Evolutionary conservation across 2,888 invertebrate species (phyloP).

Genomic region (Ectemnius lituratus): DNA sequence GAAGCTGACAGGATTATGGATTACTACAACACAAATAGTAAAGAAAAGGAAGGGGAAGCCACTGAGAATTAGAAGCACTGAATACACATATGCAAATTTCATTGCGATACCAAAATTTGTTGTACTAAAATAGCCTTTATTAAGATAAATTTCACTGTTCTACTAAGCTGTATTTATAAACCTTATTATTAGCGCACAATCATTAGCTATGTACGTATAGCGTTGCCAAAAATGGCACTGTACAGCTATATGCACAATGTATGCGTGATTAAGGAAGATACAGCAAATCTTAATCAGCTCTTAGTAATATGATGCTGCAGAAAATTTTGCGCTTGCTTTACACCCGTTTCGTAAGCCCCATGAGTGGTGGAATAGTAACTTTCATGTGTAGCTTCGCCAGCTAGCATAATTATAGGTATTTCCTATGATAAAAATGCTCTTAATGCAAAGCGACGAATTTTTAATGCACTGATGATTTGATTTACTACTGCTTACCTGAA

Average conservation of each 20-base stretch:
- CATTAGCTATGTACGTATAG: background rate
- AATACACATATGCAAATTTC: background rate
- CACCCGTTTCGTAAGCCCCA: conserved; percentile 83
- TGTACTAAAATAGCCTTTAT: conserved; percentile 4
- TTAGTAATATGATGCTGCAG: conserved; percentile 63
- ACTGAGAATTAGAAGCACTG: too few relatives aligned
- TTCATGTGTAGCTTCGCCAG: conserved; percentile 83
- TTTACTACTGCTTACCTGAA: conserved; percentile 56
- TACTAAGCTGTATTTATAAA: background rate
- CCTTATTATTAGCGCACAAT: conserved; percentile 1
- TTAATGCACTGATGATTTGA: background rate
- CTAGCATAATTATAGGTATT: conserved; percentile 80
- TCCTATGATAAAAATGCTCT: conserved; percentile 60
- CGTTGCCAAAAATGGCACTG: background rate
- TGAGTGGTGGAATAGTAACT: conserved; percentile 84
- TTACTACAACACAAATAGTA: conserved; percentile 18
- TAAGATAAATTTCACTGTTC: background rate
- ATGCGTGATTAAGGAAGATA: background rate
- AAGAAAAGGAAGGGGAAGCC: background rate
- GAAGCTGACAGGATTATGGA: conserved; percentile 83
- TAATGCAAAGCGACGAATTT: background rate
- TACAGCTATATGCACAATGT: background rate
- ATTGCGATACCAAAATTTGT: background rate
- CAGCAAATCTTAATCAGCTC: conserved; percentile 12
- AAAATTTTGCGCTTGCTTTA: conserved; percentile 79